phyloP scores from a whole-genome alignment of 2,113 vertebrate species.

The Odocoileus virginianus region DNA sequence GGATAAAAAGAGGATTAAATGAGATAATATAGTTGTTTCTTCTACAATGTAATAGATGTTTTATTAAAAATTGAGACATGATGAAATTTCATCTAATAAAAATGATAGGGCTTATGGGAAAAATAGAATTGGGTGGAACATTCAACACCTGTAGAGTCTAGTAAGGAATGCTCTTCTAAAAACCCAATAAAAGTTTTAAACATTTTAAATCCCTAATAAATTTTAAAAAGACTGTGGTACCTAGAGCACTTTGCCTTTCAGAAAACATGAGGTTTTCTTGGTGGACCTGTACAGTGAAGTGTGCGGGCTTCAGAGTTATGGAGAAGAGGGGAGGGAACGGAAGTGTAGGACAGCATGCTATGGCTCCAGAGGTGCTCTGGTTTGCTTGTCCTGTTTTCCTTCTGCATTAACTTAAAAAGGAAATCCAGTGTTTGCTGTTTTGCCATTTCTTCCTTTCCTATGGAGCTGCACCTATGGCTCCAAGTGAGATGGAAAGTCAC shows the following conservation, averaged over 20 bases:
- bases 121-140: conserved; percentile 23
- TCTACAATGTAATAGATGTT: neutral
- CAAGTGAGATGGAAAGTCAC: neutral
- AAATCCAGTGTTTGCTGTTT: neutral
- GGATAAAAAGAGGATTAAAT: neutral
- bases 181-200: conserved; percentile 12
- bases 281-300: no score
- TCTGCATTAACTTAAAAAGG: neutral
- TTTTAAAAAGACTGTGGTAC: neutral
- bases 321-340: neutral
- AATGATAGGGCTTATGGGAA: neutral
- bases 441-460: neutral
- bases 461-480: neutral
- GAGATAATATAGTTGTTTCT: neutral
- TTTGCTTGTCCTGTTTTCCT: neutral
- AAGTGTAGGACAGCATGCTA: neutral
- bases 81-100: conserved; percentile 45
- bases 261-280: neutral
- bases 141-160: neutral
- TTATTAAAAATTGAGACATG: neutral
- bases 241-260: neutral
- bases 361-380: no score
- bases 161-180: conserved; percentile 31
- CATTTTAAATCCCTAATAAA: conserved; percentile 12
- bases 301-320: neutral